Evolutionary conservation across 2,888 invertebrate species (phyloP).

Genomic region (Ephialtes manifestator): DNA sequence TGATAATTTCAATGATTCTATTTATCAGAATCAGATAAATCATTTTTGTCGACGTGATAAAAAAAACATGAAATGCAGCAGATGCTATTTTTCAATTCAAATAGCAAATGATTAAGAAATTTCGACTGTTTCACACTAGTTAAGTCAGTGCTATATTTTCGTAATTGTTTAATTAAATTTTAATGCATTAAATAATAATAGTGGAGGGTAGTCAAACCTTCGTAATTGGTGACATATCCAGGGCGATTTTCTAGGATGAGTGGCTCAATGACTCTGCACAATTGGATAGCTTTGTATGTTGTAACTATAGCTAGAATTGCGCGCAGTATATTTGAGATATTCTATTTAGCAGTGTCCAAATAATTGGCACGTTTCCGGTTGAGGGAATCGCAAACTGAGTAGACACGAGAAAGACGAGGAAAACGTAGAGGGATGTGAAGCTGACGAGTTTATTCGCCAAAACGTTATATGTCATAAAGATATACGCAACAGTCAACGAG

Average conservation of each 20-base stretch:
- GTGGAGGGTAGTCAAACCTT: too few species aligned
- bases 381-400: conserved; percentile 27
- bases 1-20: too few species aligned
- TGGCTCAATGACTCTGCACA: conserved; percentile 29
- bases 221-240: not conserved
- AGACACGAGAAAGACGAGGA: conserved; percentile 3
- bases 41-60: too few species aligned
- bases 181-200: too few species aligned
- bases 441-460: conserved; percentile 52
- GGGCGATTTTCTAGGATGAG: not conserved
- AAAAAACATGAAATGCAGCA: too few species aligned
- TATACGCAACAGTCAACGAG: conserved; percentile 48
- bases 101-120: too few species aligned
- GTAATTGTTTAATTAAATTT: too few species aligned
- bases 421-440: conserved; percentile 38
- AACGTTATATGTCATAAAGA: conserved; percentile 41
- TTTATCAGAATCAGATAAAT: too few species aligned
- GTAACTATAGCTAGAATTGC: not conserved
- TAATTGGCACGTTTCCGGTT: conserved; percentile 64
- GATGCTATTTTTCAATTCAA: too few species aligned
- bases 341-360: conserved; percentile 32
- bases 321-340: not conserved
- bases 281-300: not conserved
- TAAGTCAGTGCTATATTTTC: too few species aligned
- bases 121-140: too few species aligned